Evolutionary conservation across 1,140 invertebrate species (phyloP).

Genomic region (Tetragonula clypearis): DNA sequence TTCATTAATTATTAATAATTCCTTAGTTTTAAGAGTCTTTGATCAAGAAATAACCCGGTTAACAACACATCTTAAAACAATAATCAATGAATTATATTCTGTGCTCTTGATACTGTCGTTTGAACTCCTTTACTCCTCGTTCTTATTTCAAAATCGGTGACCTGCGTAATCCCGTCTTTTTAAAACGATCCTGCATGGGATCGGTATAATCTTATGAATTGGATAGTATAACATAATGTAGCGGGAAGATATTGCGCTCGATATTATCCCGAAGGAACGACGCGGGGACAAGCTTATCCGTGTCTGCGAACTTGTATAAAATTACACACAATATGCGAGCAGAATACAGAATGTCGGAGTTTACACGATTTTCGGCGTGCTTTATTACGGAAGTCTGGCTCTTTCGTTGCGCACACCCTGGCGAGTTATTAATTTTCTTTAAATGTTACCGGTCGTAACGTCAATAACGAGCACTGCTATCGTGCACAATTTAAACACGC

Average conservation of each 20-base stretch:
- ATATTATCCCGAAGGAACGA: not conserved
- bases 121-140: not conserved
- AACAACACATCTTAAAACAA: too few species aligned
- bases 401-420: not conserved
- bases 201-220: not conserved
- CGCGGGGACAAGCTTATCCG: not conserved
- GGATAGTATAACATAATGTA: conserved; percentile 13
- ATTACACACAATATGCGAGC: not conserved
- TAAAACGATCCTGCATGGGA: not conserved
- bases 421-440: not conserved
- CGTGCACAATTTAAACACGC: not conserved
- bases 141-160: conserved; percentile 14
- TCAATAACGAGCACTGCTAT: not conserved
- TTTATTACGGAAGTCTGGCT: conserved; percentile 4
- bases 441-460: not conserved
- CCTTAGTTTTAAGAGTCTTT: too few species aligned
- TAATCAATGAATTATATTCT: too few species aligned
- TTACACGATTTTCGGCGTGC: not conserved
- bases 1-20: too few species aligned
- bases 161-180: not conserved
- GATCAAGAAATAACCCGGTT: too few species aligned
- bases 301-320: not conserved
- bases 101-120: not conserved
- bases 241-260: not conserved
- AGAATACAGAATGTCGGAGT: not conserved